Percentiles rank a stretch among this genome's conserved stretches.
Conservation (phyloP, 2,888 invertebrate genomes). For the Volucella inanis region DNA sequence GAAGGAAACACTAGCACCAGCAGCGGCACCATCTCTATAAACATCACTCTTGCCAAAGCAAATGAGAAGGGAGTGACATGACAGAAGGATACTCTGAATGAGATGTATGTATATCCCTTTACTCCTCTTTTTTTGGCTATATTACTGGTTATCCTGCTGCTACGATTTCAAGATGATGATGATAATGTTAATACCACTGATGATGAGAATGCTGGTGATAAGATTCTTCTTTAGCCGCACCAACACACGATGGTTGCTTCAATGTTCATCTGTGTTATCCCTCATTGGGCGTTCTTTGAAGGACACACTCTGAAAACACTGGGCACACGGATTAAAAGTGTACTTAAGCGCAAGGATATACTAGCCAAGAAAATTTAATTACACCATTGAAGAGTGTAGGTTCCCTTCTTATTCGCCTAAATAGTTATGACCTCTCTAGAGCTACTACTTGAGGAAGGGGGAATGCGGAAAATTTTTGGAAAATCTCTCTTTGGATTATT, state of each 20-base stretch:
- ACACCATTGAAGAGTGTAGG: slow-evolving; percentile 57
- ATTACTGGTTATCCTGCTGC: neutral
- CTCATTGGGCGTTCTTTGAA: slow-evolving; percentile 50
- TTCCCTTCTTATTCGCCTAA: slow-evolving; percentile 23
- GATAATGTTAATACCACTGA: slow-evolving; percentile 66
- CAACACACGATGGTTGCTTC: neutral
- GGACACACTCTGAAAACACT: slow-evolving; percentile 50
- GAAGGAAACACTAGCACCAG: neutral
- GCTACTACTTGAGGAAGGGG: neutral
- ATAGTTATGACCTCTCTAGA: slow-evolving; percentile 66
- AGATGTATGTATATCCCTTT: slow-evolving; percentile 62
- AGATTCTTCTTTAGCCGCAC: slow-evolving; percentile 40
- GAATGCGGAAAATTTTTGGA: slow-evolving; percentile 54
- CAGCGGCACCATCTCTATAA: neutral
- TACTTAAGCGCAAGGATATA: slow-evolving; percentile 70
- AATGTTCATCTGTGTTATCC: slow-evolving; percentile 18
- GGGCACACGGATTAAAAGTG: slow-evolving; percentile 71
- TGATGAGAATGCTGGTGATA: slow-evolving; percentile 69
- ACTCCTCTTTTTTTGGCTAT: neutral
- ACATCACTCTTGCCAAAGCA: neutral
- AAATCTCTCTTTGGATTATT: slow-evolving; percentile 63
- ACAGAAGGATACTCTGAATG: slow-evolving; percentile 65
- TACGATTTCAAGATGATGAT: slow-evolving; percentile 64
- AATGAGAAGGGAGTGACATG: slow-evolving; percentile 54
- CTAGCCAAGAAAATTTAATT: slow-evolving; percentile 71